phyloP scores from a whole-genome alignment of 1,140 invertebrate genomes.

The Kradibia gibbosae region DNA sequence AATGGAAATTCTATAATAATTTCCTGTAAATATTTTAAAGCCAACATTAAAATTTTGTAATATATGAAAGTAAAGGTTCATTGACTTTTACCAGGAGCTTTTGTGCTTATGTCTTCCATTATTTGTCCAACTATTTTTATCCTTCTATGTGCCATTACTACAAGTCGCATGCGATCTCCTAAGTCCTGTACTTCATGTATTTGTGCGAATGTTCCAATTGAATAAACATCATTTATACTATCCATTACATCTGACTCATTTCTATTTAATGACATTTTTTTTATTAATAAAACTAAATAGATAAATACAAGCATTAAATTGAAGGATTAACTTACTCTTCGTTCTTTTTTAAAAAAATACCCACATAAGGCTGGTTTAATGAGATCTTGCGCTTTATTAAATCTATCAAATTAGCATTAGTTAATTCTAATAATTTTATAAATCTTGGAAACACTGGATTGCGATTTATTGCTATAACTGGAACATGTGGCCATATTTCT shows the following conservation, averaged over 20 bases:
- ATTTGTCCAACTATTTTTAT: constrained; percentile 86
- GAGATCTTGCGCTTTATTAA: constrained; percentile 94
- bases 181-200: constrained; percentile 98
- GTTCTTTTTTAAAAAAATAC: constrained; percentile 96
- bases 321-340: constrained; percentile 79
- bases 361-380: constrained; percentile 97
- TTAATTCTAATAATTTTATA: constrained; percentile 96
- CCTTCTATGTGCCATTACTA: constrained; percentile 94
- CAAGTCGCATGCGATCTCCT: constrained; percentile 91
- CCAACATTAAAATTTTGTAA: not conserved
- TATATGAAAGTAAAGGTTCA: not conserved
- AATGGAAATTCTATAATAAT: too few relatives aligned
- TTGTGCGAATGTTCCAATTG: constrained; percentile 96
- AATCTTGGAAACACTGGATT: constrained; percentile 99
- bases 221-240: constrained; percentile 89
- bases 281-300: not conserved
- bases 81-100: constrained; percentile 69
- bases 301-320: not conserved
- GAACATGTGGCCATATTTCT: constrained; percentile 96
- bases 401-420: constrained; percentile 90
- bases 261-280: constrained; percentile 65
- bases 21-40: too few relatives aligned
- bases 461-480: constrained; percentile 93
- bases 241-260: constrained; percentile 92
- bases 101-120: constrained; percentile 77